phyloP scores from a whole-genome alignment of 1,140 invertebrate genomes.

The Brachionus asplanchnoidis region DNA sequence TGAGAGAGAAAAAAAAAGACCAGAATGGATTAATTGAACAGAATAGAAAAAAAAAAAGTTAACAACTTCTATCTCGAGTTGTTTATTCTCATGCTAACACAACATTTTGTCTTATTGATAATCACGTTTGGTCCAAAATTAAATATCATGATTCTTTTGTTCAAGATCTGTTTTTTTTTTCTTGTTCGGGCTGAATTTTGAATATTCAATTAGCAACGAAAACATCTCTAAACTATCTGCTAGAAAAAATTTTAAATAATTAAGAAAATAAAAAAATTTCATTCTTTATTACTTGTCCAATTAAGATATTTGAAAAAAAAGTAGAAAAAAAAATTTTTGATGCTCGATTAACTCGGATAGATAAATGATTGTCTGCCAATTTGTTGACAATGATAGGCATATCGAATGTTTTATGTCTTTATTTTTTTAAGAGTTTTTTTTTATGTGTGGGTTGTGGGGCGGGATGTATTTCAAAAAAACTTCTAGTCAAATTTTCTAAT shows the following conservation, averaged over 20 bases:
- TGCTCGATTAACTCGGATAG: neutral
- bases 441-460: too few species aligned
- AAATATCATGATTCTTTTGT: neutral
- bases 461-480: too few species aligned
- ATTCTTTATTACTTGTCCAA: neutral
- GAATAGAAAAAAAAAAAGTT: neutral
- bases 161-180: neutral
- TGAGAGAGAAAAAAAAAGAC: neutral
- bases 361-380: neutral
- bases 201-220: neutral
- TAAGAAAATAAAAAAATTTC: neutral
- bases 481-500: neutral
- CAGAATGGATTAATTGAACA: neutral
- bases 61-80: neutral
- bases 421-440: too few species aligned
- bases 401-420: neutral
- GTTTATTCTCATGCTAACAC: constrained; percentile 4
- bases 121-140: neutral
- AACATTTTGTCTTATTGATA: neutral
- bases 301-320: neutral
- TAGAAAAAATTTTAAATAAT: neutral
- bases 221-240: neutral
- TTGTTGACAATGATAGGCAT: neutral
- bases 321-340: neutral
- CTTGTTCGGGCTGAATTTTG: neutral